A percentile compares a stretch with the other conserved stretches of the same genome.
These are phyloP conservation scores for Chydorus sphaericus DNA, from an alignment of 2,888 invertebrate species.

Conservation along the genomic window DNA sequence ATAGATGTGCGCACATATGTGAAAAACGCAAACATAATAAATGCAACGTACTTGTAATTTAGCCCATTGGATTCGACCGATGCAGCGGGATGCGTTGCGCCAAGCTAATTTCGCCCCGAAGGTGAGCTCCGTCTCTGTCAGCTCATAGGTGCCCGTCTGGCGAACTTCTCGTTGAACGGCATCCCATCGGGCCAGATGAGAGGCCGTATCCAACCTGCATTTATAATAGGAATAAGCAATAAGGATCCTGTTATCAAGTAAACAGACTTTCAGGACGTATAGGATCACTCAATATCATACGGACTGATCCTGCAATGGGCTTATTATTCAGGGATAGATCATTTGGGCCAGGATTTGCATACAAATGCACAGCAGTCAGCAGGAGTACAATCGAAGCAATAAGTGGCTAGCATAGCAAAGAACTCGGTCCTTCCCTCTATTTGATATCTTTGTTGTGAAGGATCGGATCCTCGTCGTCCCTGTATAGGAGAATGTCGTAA, in stretches of 20 bases:
- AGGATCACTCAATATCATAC: neutral
- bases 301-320: too few relatives aligned
- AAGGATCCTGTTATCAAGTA: neutral
- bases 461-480: too few relatives aligned
- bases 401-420: too few relatives aligned
- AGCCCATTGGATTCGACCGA: slow-evolving; percentile 93
- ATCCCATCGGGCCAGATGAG: slow-evolving; percentile 67
- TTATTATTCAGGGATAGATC: too few relatives aligned
- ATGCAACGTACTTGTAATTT: slow-evolving; percentile 62
- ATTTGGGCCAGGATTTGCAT: too few relatives aligned
- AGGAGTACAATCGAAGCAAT: too few relatives aligned
- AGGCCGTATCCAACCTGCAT: slow-evolving; percentile 59
- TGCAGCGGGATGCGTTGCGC: slow-evolving; percentile 86
- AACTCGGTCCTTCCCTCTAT: too few relatives aligned
- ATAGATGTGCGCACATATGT: too few relatives aligned
- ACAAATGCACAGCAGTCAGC: too few relatives aligned
- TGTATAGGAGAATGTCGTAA: too few relatives aligned
- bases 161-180: slow-evolving; percentile 65
- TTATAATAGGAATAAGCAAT: neutral
- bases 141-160: slow-evolving; percentile 65
- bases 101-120: slow-evolving; percentile 90
- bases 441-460: too few relatives aligned
- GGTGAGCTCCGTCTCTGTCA: slow-evolving; percentile 83
- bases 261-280: neutral
- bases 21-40: neutral